A percentile compares a stretch with the other conserved stretches of the same genome.
Evolutionary conservation across 2,113 vertebrate species (phyloP).

Genomic region (Gambusia affinis): DNA sequence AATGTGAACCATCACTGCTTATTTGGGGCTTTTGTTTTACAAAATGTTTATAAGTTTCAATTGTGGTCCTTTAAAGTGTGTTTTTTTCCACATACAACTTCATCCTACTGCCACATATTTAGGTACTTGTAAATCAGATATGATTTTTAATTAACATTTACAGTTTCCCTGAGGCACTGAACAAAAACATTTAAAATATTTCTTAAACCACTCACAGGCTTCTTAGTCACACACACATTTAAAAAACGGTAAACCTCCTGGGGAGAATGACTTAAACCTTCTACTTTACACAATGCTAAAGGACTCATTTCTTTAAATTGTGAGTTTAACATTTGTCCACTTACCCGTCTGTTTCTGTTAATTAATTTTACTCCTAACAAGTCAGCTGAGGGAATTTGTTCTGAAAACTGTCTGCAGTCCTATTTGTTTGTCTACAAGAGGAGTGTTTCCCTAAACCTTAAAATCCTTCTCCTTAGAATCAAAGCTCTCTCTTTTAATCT

Average conservation of each 20-base stretch:
- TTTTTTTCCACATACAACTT: not conserved
- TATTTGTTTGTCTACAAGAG: conserved; percentile 14
- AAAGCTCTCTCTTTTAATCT: conserved; percentile 12
- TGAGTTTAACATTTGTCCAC: too few relatives aligned
- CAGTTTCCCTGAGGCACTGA: not conserved
- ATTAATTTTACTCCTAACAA: not conserved
- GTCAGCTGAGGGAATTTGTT: not conserved
- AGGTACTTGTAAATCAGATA: not conserved
- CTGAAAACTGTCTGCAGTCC: conserved; percentile 5
- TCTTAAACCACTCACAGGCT: not conserved
- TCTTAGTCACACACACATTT: not conserved
- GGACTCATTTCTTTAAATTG: too few relatives aligned
- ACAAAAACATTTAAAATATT: not conserved
- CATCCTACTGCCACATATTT: not conserved
- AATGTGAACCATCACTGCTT: not conserved
- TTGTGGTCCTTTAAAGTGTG: conserved; percentile 17
- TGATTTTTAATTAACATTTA: not conserved
- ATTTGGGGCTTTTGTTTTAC: conserved; percentile 11
- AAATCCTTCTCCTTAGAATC: not conserved
- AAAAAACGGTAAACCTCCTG: not conserved
- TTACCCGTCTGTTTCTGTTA: too few relatives aligned
- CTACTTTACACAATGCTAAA: too few relatives aligned
- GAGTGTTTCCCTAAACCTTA: conserved; percentile 5
- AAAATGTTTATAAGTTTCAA: not conserved
- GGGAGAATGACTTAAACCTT: too few relatives aligned